Base-by-base conservation (phyloP, 2,888 invertebrate genomes). In the Carcina quercana region DNA sequence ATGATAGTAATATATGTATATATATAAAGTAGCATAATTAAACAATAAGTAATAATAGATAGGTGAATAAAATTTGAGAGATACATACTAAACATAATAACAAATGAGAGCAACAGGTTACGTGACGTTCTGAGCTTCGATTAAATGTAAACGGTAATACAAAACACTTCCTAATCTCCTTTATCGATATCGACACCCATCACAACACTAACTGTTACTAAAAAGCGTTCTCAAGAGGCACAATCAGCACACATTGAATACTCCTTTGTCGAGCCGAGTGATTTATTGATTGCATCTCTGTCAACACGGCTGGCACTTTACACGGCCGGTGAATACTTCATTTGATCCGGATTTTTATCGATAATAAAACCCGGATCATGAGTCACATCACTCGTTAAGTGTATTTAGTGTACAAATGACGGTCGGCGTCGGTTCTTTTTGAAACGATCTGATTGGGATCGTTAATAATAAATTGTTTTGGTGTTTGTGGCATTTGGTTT, bases 211-310 rank as follows among this genome's bases (percentile, higher is more conserved):
- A 37, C 37, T 39, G 45, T 59, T 59, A 74, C 68, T 72, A 71
- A 78, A 78, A 76, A 69, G 70, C 72, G 67, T 68, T 74, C 69
- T 64, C 71, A 70, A 78, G 75, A 72, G 69, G 73, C 74, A 83
- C 80, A 83, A 83, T 83, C 82, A 82, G 76, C 79, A 75, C 79
- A 79, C 80, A 82, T 80, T 82, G 76, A 83, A 75, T 70, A 63
- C 67, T 60, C 66, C 75, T 74, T 80, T 82, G 76, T 80, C 57
- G 60, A 49, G 50, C 59, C 68, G 69, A 79, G 78, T 83, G 82
- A 83, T 83, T 83, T 83, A 83, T 83, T 80, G 83, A 83, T 79
- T 75, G 72, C 79, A 69, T 74, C 75, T 80, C 82, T 83, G 83
- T 83, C 83, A 83, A 82, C 83, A 82, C 72, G 55, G 61, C 70